A percentile compares a stretch with the other conserved stretches of the same genome.
These are phyloP conservation scores for Lepidonotus clava DNA, from an alignment of 2,888 invertebrate genomes.

Conservation along the genomic window DNA sequence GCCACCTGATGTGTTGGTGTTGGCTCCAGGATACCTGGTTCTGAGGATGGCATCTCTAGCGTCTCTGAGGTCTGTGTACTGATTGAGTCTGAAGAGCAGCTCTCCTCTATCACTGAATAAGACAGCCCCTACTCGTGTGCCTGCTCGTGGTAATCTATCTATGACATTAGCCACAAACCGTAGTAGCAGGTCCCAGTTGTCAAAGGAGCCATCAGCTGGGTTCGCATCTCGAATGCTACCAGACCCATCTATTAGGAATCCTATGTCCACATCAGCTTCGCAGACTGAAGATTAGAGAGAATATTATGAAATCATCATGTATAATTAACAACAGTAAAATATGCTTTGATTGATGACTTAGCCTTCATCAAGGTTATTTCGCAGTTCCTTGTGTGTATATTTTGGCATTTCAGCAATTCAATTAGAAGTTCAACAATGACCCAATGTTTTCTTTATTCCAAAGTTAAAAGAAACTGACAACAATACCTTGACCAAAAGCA, in stretches of 20 bases:
- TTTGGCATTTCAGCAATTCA: too few species aligned
- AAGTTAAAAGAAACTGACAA: too few species aligned
- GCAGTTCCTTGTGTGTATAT: too few species aligned
- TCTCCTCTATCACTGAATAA: constrained; percentile 3
- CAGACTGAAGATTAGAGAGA: not conserved
- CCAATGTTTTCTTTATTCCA: too few species aligned
- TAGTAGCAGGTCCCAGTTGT: constrained; percentile 38
- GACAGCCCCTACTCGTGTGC: constrained; percentile 33
- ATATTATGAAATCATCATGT: too few species aligned
- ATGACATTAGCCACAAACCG: constrained; percentile 34
- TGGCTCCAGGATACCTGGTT: constrained; percentile 26
- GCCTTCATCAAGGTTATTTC: too few species aligned
- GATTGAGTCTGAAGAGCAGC: not conserved
- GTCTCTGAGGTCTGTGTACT: not conserved
- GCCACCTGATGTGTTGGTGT: constrained; percentile 49
- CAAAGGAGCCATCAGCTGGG: constrained; percentile 18
- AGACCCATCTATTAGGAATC: constrained; percentile 40
- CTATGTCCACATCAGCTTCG: constrained; percentile 45
- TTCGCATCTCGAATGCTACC: constrained; percentile 49
- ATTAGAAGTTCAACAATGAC: too few species aligned
- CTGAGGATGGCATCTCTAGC: not conserved
- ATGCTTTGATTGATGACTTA: too few species aligned
- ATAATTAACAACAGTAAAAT: too few species aligned
- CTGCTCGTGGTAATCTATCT: not conserved
- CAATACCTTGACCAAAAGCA: too few species aligned